phyloP scores from a whole-genome alignment of 2,797 vertebrate genomes.

The Galagoides demidoff region DNA sequence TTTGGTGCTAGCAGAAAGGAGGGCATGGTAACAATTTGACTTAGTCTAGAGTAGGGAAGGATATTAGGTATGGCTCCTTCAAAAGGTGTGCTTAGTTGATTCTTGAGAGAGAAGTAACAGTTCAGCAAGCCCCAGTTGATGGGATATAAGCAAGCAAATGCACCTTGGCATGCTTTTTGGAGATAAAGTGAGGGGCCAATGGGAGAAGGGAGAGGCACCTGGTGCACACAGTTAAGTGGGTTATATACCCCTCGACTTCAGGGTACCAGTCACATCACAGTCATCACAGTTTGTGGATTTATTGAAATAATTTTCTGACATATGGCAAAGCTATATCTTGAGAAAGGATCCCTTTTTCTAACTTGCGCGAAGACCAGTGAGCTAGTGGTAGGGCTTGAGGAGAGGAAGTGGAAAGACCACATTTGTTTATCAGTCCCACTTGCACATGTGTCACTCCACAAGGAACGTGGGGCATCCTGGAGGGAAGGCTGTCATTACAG shows the following conservation, averaged over 20 bases:
- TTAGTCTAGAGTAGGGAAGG: neutral
- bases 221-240: neutral
- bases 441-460: neutral
- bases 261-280: too few relatives aligned
- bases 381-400: neutral
- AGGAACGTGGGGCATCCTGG: neutral
- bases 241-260: neutral
- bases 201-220: neutral
- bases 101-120: neutral
- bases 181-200: neutral
- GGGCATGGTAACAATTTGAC: neutral
- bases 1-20: too few relatives aligned
- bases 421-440: neutral
- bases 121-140: neutral
- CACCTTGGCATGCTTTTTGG: neutral
- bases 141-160: neutral
- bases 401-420: neutral
- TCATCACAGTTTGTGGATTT: neutral
- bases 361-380: neutral
- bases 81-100: neutral
- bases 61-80: neutral
- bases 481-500: neutral
- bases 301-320: neutral
- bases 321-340: neutral
- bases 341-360: neutral